Percentiles rank a stretch among this genome's conserved stretches.
These are phyloP conservation scores for Lydus trimaculatus DNA, from an alignment of 2,888 invertebrate genomes.

Conservation along the genomic window DNA sequence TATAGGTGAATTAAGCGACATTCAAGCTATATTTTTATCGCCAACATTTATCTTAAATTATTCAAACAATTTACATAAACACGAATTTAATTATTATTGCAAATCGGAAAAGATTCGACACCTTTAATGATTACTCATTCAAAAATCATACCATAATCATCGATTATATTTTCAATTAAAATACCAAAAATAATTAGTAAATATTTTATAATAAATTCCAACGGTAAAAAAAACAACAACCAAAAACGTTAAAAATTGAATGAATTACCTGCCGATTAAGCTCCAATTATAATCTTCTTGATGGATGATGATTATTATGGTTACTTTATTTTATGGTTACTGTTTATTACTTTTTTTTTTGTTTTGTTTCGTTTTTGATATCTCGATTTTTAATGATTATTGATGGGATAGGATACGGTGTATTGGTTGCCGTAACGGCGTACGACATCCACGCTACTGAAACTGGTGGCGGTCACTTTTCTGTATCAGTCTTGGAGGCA, in stretches of 20 bases:
- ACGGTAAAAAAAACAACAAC: too few species aligned
- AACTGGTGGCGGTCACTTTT: constrained; percentile 37
- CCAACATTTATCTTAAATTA: constrained; percentile 28
- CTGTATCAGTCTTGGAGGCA: constrained; percentile 37
- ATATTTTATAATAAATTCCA: not conserved
- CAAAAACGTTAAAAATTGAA: not conserved
- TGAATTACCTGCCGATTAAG: not conserved
- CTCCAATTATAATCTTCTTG: not conserved
- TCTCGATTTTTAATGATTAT: not conserved
- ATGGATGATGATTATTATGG: not conserved
- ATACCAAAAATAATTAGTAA: not conserved
- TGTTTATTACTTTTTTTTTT: not conserved
- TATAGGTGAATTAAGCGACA: constrained; percentile 33
- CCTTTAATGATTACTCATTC: not conserved
- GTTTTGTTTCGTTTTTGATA: not conserved
- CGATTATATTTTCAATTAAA: not conserved
- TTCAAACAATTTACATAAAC: constrained; percentile 32
- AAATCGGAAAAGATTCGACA: constrained; percentile 6
- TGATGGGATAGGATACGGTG: not conserved
- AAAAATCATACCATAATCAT: not conserved
- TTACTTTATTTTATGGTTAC: not conserved
- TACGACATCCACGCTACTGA: constrained; percentile 45
- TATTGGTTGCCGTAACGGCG: constrained; percentile 34
- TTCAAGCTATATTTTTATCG: constrained; percentile 34
- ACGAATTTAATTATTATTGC: constrained; percentile 24